Base-by-base conservation (phyloP, 92 coral and sea anemone species). In the Virgularia gustaviana region DNA sequence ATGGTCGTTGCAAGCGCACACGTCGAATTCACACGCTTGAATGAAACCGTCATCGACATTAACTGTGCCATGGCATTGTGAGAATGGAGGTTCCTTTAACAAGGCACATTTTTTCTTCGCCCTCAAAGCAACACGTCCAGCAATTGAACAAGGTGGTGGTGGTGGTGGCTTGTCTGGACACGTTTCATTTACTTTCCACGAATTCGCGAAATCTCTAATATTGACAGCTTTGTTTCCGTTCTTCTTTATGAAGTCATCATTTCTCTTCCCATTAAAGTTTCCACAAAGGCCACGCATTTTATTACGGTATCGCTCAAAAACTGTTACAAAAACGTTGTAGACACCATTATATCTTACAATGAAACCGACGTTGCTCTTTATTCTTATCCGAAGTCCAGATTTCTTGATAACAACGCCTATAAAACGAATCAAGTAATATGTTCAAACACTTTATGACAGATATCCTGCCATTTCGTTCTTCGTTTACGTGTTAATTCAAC, bases 1-100 rank as follows among this genome's bases (percentile, higher is more conserved):
- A 49, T 68, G 61, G 51, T 49, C 75, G 30, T 51, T 68, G 31
- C 75, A 68, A 20, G 75, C 60, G 28, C 75, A 68, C 0, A 68
- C 75, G 25, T 68, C 75, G 36, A 47, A 68, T 68, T 68, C 75
- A 49, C 75, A 68, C 25, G 49, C 61, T 49, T 68, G 75, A 30
- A 68, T 68, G n/a, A 68, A 68, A 1, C 75, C 61, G 8, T 42
- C 53, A 24, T 68, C 75, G 31, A 23, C 57, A n/a, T 68, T 49
- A 29, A 68, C 75, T 31, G 53, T 27, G 51, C 51, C 33, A 35
- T 68, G 75, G 25, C 75, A 68, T 6, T 20, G 43, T 13, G 75
- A 49, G 20, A 68, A 68, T 20, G 75, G 75, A 3, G 16, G 61
- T 45, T 4, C 6, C 38, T 54, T 68, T 28, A 68, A n/a, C 24